Evolutionary conservation across 2,888 invertebrate species (phyloP).

Genomic region (Polyommatus icarus): DNA sequence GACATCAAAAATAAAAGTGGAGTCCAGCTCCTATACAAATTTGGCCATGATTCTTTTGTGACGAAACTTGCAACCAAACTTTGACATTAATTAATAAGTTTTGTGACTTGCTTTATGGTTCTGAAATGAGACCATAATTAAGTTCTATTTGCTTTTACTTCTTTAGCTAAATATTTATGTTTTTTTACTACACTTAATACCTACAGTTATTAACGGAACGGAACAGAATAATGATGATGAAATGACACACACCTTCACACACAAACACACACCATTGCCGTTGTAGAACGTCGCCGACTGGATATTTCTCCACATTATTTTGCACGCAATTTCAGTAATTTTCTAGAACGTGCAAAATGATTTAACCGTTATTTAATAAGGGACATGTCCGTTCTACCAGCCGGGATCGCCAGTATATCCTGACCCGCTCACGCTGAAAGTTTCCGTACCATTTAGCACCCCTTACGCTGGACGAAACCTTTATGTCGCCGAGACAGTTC

Average conservation of each 20-base stretch:
- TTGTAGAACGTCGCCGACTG: background rate
- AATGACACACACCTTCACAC: background rate
- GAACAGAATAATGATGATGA: background rate
- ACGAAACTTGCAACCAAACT: too few relatives aligned
- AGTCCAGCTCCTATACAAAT: too few relatives aligned
- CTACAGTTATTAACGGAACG: background rate
- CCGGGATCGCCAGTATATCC: background rate
- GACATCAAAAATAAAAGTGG: too few relatives aligned
- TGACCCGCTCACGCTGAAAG: background rate
- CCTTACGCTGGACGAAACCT: background rate
- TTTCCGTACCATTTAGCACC: background rate
- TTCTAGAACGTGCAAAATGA: conserved; percentile 32
- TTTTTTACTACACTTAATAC: background rate
- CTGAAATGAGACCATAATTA: too few relatives aligned
- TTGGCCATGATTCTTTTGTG: too few relatives aligned
- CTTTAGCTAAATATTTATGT: too few relatives aligned
- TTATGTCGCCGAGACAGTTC: background rate
- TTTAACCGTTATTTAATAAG: conserved; percentile 16
- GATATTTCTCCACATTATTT: conserved; percentile 18
- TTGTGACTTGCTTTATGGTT: background rate
- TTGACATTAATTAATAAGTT: background rate
- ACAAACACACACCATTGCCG: background rate
- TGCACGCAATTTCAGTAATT: conserved; percentile 24
- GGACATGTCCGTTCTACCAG: conserved; percentile 6
- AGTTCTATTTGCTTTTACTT: too few relatives aligned